Percentiles rank a stretch among this genome's conserved stretches.
Conservation (phyloP, 2,113 vertebrate species). For the Corvus hawaiiensis region DNA sequence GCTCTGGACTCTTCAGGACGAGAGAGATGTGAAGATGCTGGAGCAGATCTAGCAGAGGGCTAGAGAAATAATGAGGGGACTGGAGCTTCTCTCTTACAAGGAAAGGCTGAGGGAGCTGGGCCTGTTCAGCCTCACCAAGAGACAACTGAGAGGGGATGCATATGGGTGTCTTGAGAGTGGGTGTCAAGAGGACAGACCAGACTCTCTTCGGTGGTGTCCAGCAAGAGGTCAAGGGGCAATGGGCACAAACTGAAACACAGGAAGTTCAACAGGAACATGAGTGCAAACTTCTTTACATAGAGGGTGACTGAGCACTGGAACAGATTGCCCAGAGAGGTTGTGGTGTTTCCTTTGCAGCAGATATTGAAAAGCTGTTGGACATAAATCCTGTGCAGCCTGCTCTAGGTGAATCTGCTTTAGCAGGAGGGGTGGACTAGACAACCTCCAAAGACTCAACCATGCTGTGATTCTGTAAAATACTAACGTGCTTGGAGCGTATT, state of each 20-base stretch:
- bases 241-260: not conserved
- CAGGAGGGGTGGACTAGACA: fast-evolving
- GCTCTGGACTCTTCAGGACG: not conserved
- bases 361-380: not conserved
- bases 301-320: not conserved
- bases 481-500: fast-evolving
- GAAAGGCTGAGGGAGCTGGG: not conserved
- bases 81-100: fast-evolving
- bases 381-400: not conserved
- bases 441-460: not conserved
- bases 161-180: fast-evolving
- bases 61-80: not conserved
- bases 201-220: not conserved
- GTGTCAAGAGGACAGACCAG: not conserved
- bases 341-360: not conserved
- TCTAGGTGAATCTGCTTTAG: not conserved
- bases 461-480: not conserved
- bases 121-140: not conserved
- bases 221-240: fast-evolving
- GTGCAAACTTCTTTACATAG: not conserved
- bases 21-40: fast-evolving
- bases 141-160: not conserved
- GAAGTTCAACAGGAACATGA: not conserved
- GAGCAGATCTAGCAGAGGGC: not conserved
- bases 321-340: not conserved